Evolutionary conservation across 2,797 vertebrate species (phyloP), one percentile per base, ranked within the genome.

Genomic region (Spinus pinus): DNA sequence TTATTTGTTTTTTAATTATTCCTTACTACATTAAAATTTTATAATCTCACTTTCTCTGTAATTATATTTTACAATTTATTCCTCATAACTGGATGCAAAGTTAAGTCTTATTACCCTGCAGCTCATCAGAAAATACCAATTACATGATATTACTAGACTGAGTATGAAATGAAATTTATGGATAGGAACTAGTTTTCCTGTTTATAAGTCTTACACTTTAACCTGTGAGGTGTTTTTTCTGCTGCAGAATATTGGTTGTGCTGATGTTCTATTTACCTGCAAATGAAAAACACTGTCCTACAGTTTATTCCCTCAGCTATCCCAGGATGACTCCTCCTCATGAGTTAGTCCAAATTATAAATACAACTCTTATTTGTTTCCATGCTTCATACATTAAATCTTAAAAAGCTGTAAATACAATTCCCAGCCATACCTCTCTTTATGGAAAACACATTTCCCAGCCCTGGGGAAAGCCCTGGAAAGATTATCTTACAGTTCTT

Each of bases 1-100:
- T 77, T 62, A 47, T 73, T 81, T 62, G n/a, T 12, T 93, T 90
- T 82, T 86, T 77, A 69, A 93, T 94, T 86, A 88, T 47, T 62
- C 69, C 44, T 70, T 49, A 51, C 41, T 35, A 31, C 19, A 81
- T 75, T 69, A 60, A 89, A 89, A 53, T 57, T 92, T 51, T 61
- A 33, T 64, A 44, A 53, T 74, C 69, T 81, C 46, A 16, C 30
- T 42, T 60, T 41, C 74, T 69, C 67, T 54, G 22, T 57, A 81
- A 95, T 79, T 91, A 78, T 21, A 74, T 81, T 61, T 89, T 57
- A 84, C 8, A 81, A 75, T 69, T 87, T 81, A 46, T 61, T 79
- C 30, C 16, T 72, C 58, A 27, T 53, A 86, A 90, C 18, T 57
- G 57, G 37, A 92, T 91, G 30, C 41, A 69, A 74, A 81, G 30